phyloP scores from a whole-genome alignment of 2,797 vertebrate genomes.

The Onychomys leucogaster region DNA sequence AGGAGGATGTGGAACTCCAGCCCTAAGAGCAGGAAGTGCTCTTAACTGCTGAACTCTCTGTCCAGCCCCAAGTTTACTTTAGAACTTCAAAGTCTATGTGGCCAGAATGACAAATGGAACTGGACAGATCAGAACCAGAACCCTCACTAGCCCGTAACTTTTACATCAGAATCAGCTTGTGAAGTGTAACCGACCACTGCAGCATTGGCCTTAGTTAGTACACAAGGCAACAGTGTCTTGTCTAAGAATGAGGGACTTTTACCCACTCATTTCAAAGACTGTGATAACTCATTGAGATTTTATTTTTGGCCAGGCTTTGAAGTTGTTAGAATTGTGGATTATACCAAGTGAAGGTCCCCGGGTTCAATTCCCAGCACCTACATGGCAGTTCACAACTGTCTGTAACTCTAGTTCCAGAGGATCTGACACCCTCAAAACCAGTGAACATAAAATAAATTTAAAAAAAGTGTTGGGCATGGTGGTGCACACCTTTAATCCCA shows the following conservation, averaged over 20 bases:
- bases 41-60: neutral
- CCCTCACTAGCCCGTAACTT: neutral
- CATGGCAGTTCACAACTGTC: no score
- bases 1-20: no score
- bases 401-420: no score
- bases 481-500: neutral
- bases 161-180: neutral
- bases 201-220: slow-evolving; percentile 5
- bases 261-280: slow-evolving; percentile 7
- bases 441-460: no score
- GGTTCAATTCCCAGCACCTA: no score
- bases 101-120: slow-evolving; percentile 5
- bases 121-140: neutral
- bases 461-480: neutral
- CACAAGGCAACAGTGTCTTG: neutral
- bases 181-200: neutral
- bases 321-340: neutral
- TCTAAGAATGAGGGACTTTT: neutral
- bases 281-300: slow-evolving; percentile 7
- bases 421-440: no score
- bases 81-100: slow-evolving; percentile 6
- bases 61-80: slow-evolving; percentile 35
- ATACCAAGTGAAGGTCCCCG: no score
- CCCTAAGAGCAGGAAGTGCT: no score
- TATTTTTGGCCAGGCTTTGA: slow-evolving; percentile 11